phyloP scores from a whole-genome alignment of 1,140 invertebrate genomes.

The Lordiphosa stackelbergi region DNA sequence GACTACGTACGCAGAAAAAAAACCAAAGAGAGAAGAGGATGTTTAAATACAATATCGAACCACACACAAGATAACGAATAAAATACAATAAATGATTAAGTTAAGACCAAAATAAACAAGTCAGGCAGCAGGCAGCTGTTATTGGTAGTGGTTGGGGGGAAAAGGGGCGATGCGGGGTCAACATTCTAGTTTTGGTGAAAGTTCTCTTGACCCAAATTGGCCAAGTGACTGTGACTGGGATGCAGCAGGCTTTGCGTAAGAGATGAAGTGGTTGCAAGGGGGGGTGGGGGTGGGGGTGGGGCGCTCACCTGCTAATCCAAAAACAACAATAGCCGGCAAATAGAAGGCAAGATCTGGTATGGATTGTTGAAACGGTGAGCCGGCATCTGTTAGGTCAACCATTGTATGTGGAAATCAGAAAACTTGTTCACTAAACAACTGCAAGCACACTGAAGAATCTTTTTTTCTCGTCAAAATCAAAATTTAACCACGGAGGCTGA shows the following conservation, averaged over 20 bases:
- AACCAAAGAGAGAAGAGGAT: slow-evolving; percentile 22
- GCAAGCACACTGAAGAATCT: too few relatives aligned
- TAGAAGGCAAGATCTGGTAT: slow-evolving; percentile 89
- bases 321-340: slow-evolving; percentile 85
- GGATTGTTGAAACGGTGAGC: slow-evolving; percentile 84
- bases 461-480: too few relatives aligned
- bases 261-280: neutral
- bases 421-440: too few relatives aligned
- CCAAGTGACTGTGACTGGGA: slow-evolving; percentile 14
- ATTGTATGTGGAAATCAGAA: slow-evolving; percentile 61
- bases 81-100: slow-evolving; percentile 30
- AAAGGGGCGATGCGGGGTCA: neutral
- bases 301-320: slow-evolving; percentile 84
- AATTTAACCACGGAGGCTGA: too few relatives aligned
- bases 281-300: neutral
- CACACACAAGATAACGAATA: slow-evolving; percentile 22
- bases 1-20: slow-evolving; percentile 54
- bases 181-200: slow-evolving; percentile 49
- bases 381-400: slow-evolving; percentile 79
- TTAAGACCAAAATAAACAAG: neutral
- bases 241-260: slow-evolving; percentile 1
- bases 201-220: slow-evolving; percentile 49
- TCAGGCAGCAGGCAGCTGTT: too few relatives aligned
- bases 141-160: neutral
- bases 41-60: slow-evolving; percentile 30